Evolutionary conservation across 2,888 invertebrate species (phyloP), one percentile per base, ranked within the genome.

Genomic region (Tholera decimalis): DNA sequence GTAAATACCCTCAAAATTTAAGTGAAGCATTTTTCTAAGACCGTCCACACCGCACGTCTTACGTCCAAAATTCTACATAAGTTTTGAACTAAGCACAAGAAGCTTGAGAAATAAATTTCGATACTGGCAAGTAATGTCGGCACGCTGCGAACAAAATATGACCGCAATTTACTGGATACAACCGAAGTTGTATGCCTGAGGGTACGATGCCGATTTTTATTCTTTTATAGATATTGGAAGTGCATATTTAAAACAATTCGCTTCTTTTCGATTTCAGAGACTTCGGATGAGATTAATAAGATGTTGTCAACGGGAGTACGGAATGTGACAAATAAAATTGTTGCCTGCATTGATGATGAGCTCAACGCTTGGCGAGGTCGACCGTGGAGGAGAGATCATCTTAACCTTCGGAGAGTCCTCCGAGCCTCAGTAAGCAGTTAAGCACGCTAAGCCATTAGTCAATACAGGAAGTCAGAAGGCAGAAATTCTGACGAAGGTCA

Each of bases 71-170:
- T 71, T 51, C 60, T 69, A 70, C 58, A 41, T 77, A 73, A 53
- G 61, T 73, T 73, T 73, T 67, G 66, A 78, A 77, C 77, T 75
- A 55, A 80, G 65, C 60, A 78, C 87, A 88, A 88, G 89, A 83
- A 85, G 86, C 83, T 84, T 72, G 78, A 72, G 88, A 91, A 91
- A 92, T 91, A 90, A 91, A 71, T n/a, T n/a, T n/a, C n/a, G n/a
- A n/a, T n/a, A n/a, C n/a, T n/a, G n/a, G n/a, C n/a, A n/a, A n/a
- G n/a, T 83, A 73, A 82, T 83, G 88, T 84, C 87, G 83, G 85
- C 87, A 85, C 82, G 83, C 83, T 82, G 84, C 62, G 84, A 83
- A 82, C 87, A 75, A 91, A 88, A n/a, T n/a, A 89, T 92, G 76
- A 67, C 75, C 59, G 68, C 83, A 85, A 88, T 86, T 87, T 84